Base-by-base conservation (phyloP, 2,113 vertebrate genomes). In the Oryzias curvinotus region DNA sequence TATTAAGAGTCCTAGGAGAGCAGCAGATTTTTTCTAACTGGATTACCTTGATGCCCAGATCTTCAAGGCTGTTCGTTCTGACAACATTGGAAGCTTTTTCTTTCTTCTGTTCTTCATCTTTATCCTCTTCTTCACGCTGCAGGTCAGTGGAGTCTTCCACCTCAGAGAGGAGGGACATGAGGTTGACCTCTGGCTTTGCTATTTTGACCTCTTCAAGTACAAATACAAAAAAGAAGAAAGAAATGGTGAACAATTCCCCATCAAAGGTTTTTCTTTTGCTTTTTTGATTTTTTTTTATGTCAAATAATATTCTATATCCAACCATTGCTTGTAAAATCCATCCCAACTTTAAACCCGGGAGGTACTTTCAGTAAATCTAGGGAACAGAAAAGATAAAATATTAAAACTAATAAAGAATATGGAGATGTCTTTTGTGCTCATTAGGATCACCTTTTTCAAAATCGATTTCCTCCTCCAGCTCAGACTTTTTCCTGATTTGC, bases 61-160 rank as follows among this genome's bases (percentile, higher is more conserved):
- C 93, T 67, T 96, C 95, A 17, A 97, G 84, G 62, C 95, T 96
- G 92, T 93, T 95, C 10, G 92, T 91, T 78, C 94, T 86, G 6
- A 77, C 88, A 47, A 93, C 71, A 65, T 89, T 65, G 2, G 73
- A 47, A 8, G 71, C 46, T 17, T 86, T 80, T 18, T 55, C 52
- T 14, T 45, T 50, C 54, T 21, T 61, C 73, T 80, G 75, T 42
- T n/a, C 25, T 42, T 72, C 67, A 26, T 78, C 74, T 59, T 87
- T 91, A 41, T 83, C 90, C 18, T 93, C 92, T 5, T 52, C 71
- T 54, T 90, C 91, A 36, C 70, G 56, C 26, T 82, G 75, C 59
- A 91, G 44, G 41, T 90, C 84, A 70, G 85, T 44, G 52, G 90
- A 85, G 59, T 90, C 86, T 70, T 95, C 94, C 62, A 94, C 74